Base-by-base conservation (phyloP, 2,888 invertebrate genomes). In the Drosophila heteroneura region DNA sequence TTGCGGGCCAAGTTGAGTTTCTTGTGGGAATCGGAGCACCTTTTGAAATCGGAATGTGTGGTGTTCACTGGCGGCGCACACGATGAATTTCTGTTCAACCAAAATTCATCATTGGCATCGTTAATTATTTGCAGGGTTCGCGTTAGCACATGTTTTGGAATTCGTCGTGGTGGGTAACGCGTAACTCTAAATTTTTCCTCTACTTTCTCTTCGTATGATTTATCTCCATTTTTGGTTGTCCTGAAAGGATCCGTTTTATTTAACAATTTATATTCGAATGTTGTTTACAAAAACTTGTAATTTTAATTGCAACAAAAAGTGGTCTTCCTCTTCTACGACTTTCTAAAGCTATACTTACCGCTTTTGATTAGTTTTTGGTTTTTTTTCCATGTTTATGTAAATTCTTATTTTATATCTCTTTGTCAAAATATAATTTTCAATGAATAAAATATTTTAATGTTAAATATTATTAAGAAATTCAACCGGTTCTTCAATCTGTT, bases 21-120 rank as follows among this genome's bases (percentile, higher is more conserved):
- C 10, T 66, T 49, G 33, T 70, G 73, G 2, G 62, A 63, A 9
- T 76, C 76, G 14, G 79, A 72, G 37, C 35, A 30, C 6, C 52
- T 53, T 7, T n/a, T 26, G 0, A 14, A 58, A 10, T 32, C 39
- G 30, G 70, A 53, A 30, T 63, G 33, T 44, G 59, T 52, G 9
- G 59, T 64, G 44, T 71, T 74, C 32, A 87, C 63, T n/a, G 73
- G 70, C 0, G 72, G 52, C 1, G 65, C 51, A 69, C 90, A 91
- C 6, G 90, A 84, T 28, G 53, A 57, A 49, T 89, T 87, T 30
- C 68, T 74, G 19, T 87, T 85, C 2, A 75, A 41, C 91, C 91
- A 91, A 41, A 79, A 72, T n/a, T 69, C 64, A 65, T 88, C 82
- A 6, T 75, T 61, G 1, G 64, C n/a, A 64, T 88, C 59, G 19